A percentile compares a stretch with the other conserved stretches of the same genome.
phyloP scores from a whole-genome alignment of 2,888 invertebrate species.

The Eupithecia pulchellata region DNA sequence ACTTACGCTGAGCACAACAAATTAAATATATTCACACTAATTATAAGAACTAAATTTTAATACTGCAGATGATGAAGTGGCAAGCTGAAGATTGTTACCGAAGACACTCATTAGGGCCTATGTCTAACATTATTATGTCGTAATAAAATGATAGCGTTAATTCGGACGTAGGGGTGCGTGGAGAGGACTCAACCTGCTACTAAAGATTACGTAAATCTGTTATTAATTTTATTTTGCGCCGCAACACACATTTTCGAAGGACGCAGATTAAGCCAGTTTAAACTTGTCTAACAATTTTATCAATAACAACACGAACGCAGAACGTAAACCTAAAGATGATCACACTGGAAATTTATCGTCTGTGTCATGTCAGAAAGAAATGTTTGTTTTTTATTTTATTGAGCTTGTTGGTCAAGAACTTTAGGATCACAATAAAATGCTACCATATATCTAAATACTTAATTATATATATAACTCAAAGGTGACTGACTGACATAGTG shows the following conservation, averaged over 20 bases:
- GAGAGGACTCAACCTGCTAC: neutral
- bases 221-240: neutral
- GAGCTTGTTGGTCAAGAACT: constrained; percentile 14
- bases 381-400: constrained; percentile 14
- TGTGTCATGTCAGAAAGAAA: constrained; percentile 7
- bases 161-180: neutral
- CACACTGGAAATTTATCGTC: constrained; percentile 11
- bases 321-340: constrained; percentile 9
- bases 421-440: constrained; percentile 3
- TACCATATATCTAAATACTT: no score
- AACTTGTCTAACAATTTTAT: neutral
- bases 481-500: no score
- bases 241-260: neutral
- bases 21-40: neutral
- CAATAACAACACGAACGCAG: neutral
- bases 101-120: no score
- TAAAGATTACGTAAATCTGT: neutral
- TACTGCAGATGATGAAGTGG: neutral
- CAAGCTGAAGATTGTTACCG: neutral
- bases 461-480: no score
- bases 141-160: neutral
- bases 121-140: no score
- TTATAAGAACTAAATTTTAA: neutral
- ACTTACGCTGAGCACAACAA: neutral
- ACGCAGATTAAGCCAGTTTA: neutral